Conservation (phyloP, 2,113 vertebrate genomes). For the Pao palembangensis region DNA sequence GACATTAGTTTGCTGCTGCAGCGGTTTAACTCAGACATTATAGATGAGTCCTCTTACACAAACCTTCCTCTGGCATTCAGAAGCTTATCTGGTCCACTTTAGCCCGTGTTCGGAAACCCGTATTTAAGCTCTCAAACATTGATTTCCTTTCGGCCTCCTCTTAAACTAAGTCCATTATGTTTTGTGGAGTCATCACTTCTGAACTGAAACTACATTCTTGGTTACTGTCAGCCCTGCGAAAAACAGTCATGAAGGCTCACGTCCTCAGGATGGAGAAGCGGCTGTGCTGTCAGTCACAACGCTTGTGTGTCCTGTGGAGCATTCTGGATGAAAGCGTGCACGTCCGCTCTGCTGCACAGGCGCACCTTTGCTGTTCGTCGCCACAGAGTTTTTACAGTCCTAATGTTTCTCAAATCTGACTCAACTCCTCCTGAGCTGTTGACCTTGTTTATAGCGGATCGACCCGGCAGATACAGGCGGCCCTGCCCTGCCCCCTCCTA, state of each 20-base stretch:
- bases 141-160: slow-evolving; percentile 51
- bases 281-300: no score
- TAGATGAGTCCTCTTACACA: slow-evolving; percentile 11
- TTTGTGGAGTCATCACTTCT: slow-evolving; percentile 68
- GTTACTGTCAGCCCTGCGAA: slow-evolving; percentile 3
- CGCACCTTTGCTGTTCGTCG: slow-evolving; percentile 1
- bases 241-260: no score
- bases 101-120: slow-evolving; percentile 25
- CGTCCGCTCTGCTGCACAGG: not conserved
- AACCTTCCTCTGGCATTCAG: slow-evolving; percentile 10
- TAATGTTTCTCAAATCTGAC: slow-evolving; percentile 4
- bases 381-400: slow-evolving; percentile 13
- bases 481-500: slow-evolving; percentile 51
- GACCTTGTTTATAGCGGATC: not conserved
- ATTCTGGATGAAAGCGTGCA: not conserved
- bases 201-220: slow-evolving; percentile 17
- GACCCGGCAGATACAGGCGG: slow-evolving; percentile 35
- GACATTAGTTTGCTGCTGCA: slow-evolving; percentile 2
- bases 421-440: slow-evolving; percentile 10
- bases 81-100: slow-evolving; percentile 38
- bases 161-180: slow-evolving; percentile 66
- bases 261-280: no score
- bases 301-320: not conserved
- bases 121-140: slow-evolving; percentile 57
- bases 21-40: slow-evolving; percentile 23